Base-by-base conservation (phyloP, 2,888 invertebrate species). In the Zygogramma bicolorata region DNA sequence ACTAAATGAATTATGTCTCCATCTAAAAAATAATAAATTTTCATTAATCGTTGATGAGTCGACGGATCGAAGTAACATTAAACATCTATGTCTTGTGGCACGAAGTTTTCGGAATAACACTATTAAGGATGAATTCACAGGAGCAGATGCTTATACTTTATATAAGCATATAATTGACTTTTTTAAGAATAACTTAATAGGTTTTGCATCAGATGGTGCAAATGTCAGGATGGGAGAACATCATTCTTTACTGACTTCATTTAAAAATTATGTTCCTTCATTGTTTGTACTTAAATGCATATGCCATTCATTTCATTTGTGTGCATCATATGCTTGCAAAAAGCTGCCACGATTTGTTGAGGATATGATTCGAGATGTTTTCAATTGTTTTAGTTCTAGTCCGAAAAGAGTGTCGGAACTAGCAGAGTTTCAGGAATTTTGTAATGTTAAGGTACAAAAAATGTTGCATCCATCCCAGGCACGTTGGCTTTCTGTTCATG, bases 161-260 rank as follows among this genome's bases (percentile, higher is more conserved):
- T 60, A 34, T 60, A 60, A 60, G 13, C 60, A 60, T 60, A 34
- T 60, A 31, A 27, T 60, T 31, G 20, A 13, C 4, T 59, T 59
- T 59, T 59, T 59, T 46, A 46, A 63, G 25, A 13, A 46, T 18
- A 65, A 53, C 34, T 57, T 78, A 61, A 77, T 75, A 69, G 84
- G 84, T 0, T 85, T 85, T 77, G 84, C 81, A 29, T 79, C 83
- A 5, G 85, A 86, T 79, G 84, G 85, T n/a, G 84, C 85, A 1
- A 84, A 80, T 77, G 80, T 80, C 1, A 86, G 85, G 85, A 81
- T 83, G 74, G 84, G 83, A 2, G 40, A 46, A 20, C 70, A 80
- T 46, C 76, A 85, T 79, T 85, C 84, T 10, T 75, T 85, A 8
- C 68, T 76, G 18, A 78, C 80, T 15, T 73, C 80, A 29, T 79